Evolutionary conservation across 2,797 vertebrate genomes (phyloP).

Genomic region (Pipistrellus pipistrellus): DNA sequence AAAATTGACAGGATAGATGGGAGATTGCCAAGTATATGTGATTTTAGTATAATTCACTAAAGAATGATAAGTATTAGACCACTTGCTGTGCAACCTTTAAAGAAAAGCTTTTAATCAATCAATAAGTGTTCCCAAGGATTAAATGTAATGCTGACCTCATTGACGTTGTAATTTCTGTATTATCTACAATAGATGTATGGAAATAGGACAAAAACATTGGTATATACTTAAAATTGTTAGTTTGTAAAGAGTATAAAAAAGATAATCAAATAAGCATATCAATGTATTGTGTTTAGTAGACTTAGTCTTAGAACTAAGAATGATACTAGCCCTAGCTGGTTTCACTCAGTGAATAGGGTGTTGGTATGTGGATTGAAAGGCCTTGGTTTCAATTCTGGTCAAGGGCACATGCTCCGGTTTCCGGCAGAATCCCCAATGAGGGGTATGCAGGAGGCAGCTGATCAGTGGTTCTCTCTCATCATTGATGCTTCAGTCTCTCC

Average conservation of each 20-base stretch:
- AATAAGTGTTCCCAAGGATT: neutral
- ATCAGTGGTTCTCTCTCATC: no score
- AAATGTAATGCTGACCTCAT: neutral
- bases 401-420: no score
- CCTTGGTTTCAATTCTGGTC: no score
- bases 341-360: no score
- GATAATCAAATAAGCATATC: neutral
- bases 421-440: no score
- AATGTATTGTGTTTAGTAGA: neutral
- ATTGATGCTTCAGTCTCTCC: no score
- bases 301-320: neutral
- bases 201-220: neutral
- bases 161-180: neutral
- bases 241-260: neutral
- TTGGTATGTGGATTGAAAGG: no score
- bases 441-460: no score
- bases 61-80: neutral
- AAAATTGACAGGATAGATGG: neutral
- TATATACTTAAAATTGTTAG: neutral
- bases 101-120: neutral
- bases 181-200: neutral
- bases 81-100: neutral
- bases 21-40: neutral
- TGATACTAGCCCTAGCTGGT: no score
- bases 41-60: constrained; percentile 31